These are phyloP conservation scores for Ophion costatus DNA, from an alignment of 2,888 invertebrate species.

Conservation along the genomic window DNA sequence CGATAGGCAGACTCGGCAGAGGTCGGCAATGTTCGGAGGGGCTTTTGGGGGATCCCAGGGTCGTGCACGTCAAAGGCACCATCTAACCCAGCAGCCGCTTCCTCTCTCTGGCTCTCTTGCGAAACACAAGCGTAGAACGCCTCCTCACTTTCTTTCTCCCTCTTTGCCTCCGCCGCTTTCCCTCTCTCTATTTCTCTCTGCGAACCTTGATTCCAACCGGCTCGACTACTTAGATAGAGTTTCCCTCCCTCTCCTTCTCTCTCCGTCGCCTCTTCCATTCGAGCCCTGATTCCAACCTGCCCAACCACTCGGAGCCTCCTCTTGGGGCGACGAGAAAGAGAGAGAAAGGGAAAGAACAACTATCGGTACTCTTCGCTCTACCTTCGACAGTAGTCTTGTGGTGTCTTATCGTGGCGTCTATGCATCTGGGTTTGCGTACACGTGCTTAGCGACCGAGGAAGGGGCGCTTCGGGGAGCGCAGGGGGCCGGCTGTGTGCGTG, in stretches of 20 bases:
- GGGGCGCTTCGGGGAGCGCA: too few relatives aligned
- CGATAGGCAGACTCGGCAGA: not conserved
- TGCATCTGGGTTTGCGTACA: too few relatives aligned
- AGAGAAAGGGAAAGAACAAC: not conserved
- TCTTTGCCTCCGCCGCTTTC: conserved; percentile 8
- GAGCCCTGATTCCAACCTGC: not conserved
- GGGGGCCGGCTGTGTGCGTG: too few relatives aligned
- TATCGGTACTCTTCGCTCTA: too few relatives aligned
- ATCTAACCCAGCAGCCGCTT: conserved; percentile 45
- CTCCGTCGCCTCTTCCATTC: not conserved
- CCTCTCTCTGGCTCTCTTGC: conserved; percentile 24
- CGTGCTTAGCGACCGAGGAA: too few relatives aligned
- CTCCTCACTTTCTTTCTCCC: conserved; percentile 39
- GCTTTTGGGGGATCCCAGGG: conserved; percentile 74
- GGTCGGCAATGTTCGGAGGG: conserved; percentile 71
- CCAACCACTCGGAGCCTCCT: not conserved
- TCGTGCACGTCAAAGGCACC: conserved; percentile 67
- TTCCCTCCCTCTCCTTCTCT: not conserved
- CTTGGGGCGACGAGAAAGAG: not conserved
- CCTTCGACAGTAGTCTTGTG: too few relatives aligned
- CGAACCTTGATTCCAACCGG: conserved; percentile 54
- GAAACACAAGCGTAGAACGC: conserved; percentile 52
- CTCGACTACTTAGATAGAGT: conserved; percentile 49
- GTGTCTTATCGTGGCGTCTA: too few relatives aligned
- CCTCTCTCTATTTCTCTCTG: not conserved